These are phyloP conservation scores for Drosophila imparisetae DNA, from an alignment of 2,888 invertebrate species.

Conservation along the genomic window DNA sequence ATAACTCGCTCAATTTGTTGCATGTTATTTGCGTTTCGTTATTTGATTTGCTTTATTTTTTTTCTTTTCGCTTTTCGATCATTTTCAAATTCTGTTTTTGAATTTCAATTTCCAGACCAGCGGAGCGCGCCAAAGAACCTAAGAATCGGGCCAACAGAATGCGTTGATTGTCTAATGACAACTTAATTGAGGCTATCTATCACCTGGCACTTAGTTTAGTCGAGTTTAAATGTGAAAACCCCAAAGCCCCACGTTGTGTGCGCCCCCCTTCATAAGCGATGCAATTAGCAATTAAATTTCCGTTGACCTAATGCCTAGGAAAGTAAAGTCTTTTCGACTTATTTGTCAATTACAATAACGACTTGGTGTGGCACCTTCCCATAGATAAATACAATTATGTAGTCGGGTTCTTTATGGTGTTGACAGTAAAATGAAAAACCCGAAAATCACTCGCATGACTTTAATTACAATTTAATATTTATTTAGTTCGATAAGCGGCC, in stretches of 20 bases:
- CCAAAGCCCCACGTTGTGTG: slow-evolving; percentile 21
- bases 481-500: slow-evolving; percentile 77
- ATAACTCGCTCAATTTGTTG: slow-evolving; percentile 57
- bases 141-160: slow-evolving; percentile 28
- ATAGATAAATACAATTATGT: slow-evolving; percentile 68
- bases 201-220: slow-evolving; percentile 59
- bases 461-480: slow-evolving; percentile 82
- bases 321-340: slow-evolving; percentile 74
- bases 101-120: slow-evolving; percentile 56
- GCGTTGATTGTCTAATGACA: slow-evolving; percentile 51
- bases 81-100: slow-evolving; percentile 19
- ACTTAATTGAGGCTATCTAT: slow-evolving; percentile 73
- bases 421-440: slow-evolving; percentile 39
- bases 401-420: slow-evolving; percentile 42
- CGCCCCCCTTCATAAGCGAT: slow-evolving; percentile 55
- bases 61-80: slow-evolving; percentile 8
- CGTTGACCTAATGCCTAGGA: slow-evolving; percentile 67
- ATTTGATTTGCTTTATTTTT: slow-evolving; percentile 14
- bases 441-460: slow-evolving; percentile 79
- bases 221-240: slow-evolving; percentile 13
- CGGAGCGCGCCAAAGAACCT: slow-evolving; percentile 51
- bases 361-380: slow-evolving; percentile 30
- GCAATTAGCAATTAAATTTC: slow-evolving; percentile 76
- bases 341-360: slow-evolving; percentile 79
- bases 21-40: slow-evolving; percentile 44